Percentiles rank a stretch among this genome's conserved stretches.
Conservation (phyloP, 2,797 vertebrate species). For the Sarcophilus harrisii region DNA sequence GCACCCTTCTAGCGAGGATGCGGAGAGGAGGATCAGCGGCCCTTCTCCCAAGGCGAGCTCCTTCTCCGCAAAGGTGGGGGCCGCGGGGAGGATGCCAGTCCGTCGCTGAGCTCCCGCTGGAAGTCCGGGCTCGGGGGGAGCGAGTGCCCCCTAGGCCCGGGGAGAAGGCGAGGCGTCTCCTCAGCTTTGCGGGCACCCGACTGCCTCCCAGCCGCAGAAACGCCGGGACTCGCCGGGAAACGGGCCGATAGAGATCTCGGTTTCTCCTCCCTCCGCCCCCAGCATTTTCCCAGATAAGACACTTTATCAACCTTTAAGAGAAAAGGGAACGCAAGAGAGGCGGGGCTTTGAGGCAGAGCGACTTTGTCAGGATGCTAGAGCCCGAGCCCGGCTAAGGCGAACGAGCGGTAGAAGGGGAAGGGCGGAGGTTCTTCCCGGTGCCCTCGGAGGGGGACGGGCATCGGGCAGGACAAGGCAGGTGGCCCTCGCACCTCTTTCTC, state of each 20-base stretch:
- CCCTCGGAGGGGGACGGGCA: neutral
- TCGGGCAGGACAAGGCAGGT: neutral
- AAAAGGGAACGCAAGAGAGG: constrained; percentile 53
- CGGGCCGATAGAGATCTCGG: neutral
- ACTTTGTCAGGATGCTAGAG: constrained; percentile 41
- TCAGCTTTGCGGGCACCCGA: neutral
- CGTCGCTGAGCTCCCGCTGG: neutral
- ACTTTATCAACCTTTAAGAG: constrained; percentile 47
- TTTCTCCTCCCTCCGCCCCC: constrained; percentile 18
- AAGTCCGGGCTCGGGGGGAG: no score
- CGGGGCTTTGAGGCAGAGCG: constrained; percentile 65
- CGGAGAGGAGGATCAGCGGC: neutral
- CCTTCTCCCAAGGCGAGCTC: neutral
- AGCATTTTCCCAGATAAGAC: constrained; percentile 67
- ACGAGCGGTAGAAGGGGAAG: neutral
- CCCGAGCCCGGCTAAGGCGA: neutral
- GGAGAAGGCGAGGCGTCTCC: neutral
- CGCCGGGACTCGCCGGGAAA: neutral
- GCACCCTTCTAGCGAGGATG: neutral
- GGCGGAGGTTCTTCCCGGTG: neutral
- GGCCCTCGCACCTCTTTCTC: neutral
- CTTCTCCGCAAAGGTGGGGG: neutral
- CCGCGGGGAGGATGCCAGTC: neutral
- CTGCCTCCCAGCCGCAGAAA: neutral
- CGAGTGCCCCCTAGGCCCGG: neutral